phyloP scores from a whole-genome alignment of 2,888 invertebrate genomes.

The Ctenicera cuprea region DNA sequence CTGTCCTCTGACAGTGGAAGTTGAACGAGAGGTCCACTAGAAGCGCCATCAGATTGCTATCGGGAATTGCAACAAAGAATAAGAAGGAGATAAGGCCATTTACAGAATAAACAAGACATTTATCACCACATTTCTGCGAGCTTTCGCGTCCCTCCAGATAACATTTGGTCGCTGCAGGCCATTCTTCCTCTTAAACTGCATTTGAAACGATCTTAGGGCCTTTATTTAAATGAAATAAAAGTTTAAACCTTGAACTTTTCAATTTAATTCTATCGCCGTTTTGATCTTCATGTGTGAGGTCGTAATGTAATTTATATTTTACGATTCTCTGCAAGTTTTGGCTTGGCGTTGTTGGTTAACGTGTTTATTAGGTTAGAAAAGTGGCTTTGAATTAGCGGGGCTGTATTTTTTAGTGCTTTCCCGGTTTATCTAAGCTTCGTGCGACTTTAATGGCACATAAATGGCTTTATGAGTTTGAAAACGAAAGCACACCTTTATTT shows the following conservation, averaged over 20 bases:
- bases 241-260: not conserved
- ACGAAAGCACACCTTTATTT: slow-evolving; percentile 17
- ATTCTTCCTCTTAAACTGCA: slow-evolving; percentile 13
- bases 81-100: slow-evolving; percentile 66
- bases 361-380: slow-evolving; percentile 62
- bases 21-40: slow-evolving; percentile 39
- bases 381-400: slow-evolving; percentile 56
- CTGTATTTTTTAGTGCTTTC: slow-evolving; percentile 62
- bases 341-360: slow-evolving; percentile 40
- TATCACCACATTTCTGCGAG: slow-evolving; percentile 59
- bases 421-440: slow-evolving; percentile 61
- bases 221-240: not conserved
- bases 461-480: slow-evolving; percentile 60
- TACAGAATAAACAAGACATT: slow-evolving; percentile 66
- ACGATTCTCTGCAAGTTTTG: slow-evolving; percentile 4
- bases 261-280: not conserved
- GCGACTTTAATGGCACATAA: slow-evolving; percentile 62
- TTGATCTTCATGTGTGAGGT: slow-evolving; percentile 12
- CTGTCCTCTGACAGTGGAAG: slow-evolving; percentile 27
- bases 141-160: slow-evolving; percentile 33
- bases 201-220: not conserved
- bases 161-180: slow-evolving; percentile 25
- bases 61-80: slow-evolving; percentile 63
- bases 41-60: slow-evolving; percentile 50
- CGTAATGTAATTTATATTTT: slow-evolving; percentile 2